These are phyloP conservation scores for Barnardius zonarius DNA, from an alignment of 2,113 vertebrate genomes.

Conservation along the genomic window DNA sequence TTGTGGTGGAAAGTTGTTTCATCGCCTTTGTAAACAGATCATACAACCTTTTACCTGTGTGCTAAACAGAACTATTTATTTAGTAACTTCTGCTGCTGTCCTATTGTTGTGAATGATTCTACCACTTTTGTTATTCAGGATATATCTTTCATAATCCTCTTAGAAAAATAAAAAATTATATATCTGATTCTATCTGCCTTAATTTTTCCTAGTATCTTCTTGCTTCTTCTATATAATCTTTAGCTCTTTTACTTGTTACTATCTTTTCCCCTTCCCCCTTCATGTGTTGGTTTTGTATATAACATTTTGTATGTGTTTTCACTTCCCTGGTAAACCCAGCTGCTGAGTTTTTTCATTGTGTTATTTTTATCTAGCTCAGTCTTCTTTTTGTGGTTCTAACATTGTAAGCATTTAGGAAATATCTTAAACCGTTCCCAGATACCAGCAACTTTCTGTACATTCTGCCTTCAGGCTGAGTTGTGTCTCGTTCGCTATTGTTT, in stretches of 20 bases:
- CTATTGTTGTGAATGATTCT: background rate
- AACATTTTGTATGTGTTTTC: background rate
- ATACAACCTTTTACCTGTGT: background rate
- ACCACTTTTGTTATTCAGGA: background rate
- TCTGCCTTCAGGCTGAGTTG: conserved; percentile 24
- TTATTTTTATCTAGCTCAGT: conserved; percentile 21
- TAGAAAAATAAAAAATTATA: background rate
- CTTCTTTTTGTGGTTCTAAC: background rate
- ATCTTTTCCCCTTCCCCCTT: background rate
- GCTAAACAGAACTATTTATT: background rate
- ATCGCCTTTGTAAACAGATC: background rate
- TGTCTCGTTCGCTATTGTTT: background rate
- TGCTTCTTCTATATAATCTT: background rate
- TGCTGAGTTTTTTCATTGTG: background rate
- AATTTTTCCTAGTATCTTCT: background rate
- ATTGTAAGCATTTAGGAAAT: background rate
- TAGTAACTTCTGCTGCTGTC: background rate
- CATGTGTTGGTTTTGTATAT: background rate
- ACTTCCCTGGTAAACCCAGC: conserved; percentile 12
- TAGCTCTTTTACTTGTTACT: background rate
- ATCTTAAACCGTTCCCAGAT: background rate
- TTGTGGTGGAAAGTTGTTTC: background rate
- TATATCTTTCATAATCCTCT: background rate
- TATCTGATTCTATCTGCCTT: background rate
- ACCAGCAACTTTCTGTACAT: background rate